A percentile compares a stretch with the other conserved stretches of the same genome.
Evolutionary conservation across 2,888 invertebrate species (phyloP).

Genomic region (Oscheius myriophilus): DNA sequence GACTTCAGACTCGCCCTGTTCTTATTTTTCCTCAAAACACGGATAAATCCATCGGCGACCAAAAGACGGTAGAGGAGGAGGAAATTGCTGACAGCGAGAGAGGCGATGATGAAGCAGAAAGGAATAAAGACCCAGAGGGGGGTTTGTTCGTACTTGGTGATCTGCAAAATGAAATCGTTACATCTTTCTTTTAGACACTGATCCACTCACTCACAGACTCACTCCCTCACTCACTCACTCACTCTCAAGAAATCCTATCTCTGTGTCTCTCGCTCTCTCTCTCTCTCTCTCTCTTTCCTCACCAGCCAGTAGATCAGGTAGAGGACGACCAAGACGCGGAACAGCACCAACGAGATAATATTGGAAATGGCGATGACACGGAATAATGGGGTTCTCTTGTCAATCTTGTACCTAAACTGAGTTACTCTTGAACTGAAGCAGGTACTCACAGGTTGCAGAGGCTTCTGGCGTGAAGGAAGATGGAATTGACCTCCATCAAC

Average conservation of each 20-base stretch:
- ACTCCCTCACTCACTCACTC: no score
- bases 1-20: no score
- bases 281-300: background rate
- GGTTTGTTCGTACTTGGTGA: conserved; percentile 38
- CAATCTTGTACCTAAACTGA: conserved; percentile 59
- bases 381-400: conserved; percentile 60
- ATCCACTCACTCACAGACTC: no score
- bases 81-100: conserved; percentile 59
- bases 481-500: conserved; percentile 68
- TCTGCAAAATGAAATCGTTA: conserved; percentile 34
- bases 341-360: conserved; percentile 63
- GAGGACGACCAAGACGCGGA: conserved; percentile 61
- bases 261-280: background rate
- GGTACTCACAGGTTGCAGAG: conserved; percentile 27
- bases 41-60: conserved; percentile 65
- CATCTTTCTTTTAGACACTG: no score
- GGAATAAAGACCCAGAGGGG: conserved; percentile 46
- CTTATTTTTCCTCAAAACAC: no score
- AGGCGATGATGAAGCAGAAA: conserved; percentile 59
- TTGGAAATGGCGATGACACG: conserved; percentile 64
- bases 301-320: conserved; percentile 64
- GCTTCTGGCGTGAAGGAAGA: conserved; percentile 58
- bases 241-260: no score
- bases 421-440: conserved; percentile 2
- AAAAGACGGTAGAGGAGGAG: conserved; percentile 66